Evolutionary conservation across 2,113 vertebrate genomes (phyloP), one percentile per base, ranked within the genome.

Genomic region (Dunckerocampus dactyliophorus): DNA sequence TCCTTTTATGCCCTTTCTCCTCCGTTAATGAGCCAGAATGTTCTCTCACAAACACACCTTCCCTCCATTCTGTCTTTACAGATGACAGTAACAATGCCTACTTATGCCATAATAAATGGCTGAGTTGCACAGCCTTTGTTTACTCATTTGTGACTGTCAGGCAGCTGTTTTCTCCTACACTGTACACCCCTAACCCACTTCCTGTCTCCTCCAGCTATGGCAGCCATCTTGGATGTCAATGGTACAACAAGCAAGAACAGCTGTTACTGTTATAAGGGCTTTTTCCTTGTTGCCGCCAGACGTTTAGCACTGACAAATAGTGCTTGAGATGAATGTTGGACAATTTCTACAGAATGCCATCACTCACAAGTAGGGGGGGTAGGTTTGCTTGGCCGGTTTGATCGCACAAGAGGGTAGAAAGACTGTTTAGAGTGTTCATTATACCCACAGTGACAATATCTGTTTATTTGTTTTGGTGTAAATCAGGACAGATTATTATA

Each of bases 111-210:
- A 83, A 88, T 85, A 77, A 84, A 86, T 86, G 79, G 72, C 75
- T 76, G 69, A 68, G 72, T 76, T 59, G 50, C 28, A n/a, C 75
- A 71, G 48, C 69, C 69, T 80, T 83, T 85, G 84, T 88, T 82
- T 82, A 85, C 84, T 85, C 84, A 71, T 83, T 88, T 86, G 84
- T 86, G 79, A 86, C 79, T 83, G 80, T 86, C 82, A 82, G 62
- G 63, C 72, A 76, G 76, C 75, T 83, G 83, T 83, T 85, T 76
- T 81, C 69, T 80, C 47, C 47, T 62, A 34, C 62, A 69, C 74
- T 75, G 69, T 79, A 62, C 34, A 2, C 60, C 50, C 47, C 55
- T 62, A 17, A 39, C 59, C 34, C 48, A 17, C 65, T 47, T 77
- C 63, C 71, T 63, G 54, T 70, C 69, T 47, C 71, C 68, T 63